Percentiles rank a stretch among this genome's conserved stretches.
These are phyloP conservation scores for Cheilosia vulpina DNA, from an alignment of 2,888 invertebrate genomes.

Conservation along the genomic window DNA sequence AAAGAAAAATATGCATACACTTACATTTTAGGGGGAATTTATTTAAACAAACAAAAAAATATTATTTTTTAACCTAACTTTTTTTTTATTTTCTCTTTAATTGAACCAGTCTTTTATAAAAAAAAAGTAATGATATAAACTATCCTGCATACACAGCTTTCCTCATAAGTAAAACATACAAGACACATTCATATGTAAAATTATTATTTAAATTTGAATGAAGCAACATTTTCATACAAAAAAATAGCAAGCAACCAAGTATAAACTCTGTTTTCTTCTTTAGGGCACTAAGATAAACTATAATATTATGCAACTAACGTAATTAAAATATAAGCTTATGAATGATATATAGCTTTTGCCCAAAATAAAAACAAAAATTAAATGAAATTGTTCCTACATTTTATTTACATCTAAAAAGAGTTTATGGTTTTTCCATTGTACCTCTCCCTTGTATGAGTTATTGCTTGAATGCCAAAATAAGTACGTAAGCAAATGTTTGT, in stretches of 20 bases:
- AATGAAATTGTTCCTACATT: constrained; percentile 59
- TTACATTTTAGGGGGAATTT: constrained; percentile 66
- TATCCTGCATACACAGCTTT: constrained; percentile 67
- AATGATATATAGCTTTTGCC: constrained; percentile 51
- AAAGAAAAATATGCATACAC: constrained; percentile 33
- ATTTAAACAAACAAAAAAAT: constrained; percentile 15
- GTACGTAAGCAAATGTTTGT: constrained; percentile 18
- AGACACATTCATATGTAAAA: constrained; percentile 10
- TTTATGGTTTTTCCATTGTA: constrained; percentile 11
- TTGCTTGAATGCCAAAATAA: constrained; percentile 38
- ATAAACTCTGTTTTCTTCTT: constrained; percentile 5
- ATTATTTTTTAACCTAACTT: background rate
- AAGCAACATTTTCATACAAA: constrained; percentile 13
- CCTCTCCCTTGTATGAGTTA: constrained; percentile 7
- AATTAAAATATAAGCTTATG: constrained; percentile 37
- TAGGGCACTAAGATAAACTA: constrained; percentile 41
- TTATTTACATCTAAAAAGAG: constrained; percentile 13
- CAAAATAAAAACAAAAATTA: constrained; percentile 30
- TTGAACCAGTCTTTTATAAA: constrained; percentile 9
- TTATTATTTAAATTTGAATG: constrained; percentile 17
- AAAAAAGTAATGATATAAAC: constrained; percentile 22
- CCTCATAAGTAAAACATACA: constrained; percentile 27
- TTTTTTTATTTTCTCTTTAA: constrained; percentile 3
- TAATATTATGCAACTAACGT: constrained; percentile 29
- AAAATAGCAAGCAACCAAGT: constrained; percentile 5